Percentiles rank a stretch among this genome's conserved stretches.
These are phyloP conservation scores for Phataginus tricuspis DNA, from an alignment of 2,797 vertebrate species.

Conservation along the genomic window DNA sequence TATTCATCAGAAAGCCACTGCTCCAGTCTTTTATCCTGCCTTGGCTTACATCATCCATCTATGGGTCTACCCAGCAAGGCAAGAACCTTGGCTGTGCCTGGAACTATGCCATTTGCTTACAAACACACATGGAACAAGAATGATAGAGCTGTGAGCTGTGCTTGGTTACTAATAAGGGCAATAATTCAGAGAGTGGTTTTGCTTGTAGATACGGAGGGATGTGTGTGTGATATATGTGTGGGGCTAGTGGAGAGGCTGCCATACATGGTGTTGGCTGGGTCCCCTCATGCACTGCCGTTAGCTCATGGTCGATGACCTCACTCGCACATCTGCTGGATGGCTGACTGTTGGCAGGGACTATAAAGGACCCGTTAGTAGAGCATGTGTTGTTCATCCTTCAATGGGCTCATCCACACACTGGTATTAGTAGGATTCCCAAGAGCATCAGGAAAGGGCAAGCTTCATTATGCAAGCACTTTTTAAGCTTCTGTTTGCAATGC, in stretches of 20 bases:
- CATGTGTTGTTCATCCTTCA: neutral
- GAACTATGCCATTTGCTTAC: neutral
- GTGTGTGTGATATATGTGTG: neutral
- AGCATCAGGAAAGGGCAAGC: neutral
- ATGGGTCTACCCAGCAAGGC: neutral
- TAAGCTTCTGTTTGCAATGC: neutral
- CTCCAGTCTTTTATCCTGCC: neutral
- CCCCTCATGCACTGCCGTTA: neutral
- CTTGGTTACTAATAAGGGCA: neutral
- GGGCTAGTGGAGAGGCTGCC: neutral
- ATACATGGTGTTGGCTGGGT: neutral
- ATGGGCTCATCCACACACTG: neutral
- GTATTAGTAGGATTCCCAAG: neutral
- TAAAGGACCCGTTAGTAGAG: neutral
- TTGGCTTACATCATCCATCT: no score
- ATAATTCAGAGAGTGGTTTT: neutral
- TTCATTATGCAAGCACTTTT: neutral
- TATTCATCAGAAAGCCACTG: neutral
- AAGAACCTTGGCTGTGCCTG: neutral
- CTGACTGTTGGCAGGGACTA: neutral
- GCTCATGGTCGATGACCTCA: no score
- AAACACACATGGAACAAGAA: neutral
- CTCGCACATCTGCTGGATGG: neutral
- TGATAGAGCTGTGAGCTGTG: neutral
- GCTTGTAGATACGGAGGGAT: neutral